Conservation (phyloP, 2,797 vertebrate genomes). For the Coreius guichenoti region DNA sequence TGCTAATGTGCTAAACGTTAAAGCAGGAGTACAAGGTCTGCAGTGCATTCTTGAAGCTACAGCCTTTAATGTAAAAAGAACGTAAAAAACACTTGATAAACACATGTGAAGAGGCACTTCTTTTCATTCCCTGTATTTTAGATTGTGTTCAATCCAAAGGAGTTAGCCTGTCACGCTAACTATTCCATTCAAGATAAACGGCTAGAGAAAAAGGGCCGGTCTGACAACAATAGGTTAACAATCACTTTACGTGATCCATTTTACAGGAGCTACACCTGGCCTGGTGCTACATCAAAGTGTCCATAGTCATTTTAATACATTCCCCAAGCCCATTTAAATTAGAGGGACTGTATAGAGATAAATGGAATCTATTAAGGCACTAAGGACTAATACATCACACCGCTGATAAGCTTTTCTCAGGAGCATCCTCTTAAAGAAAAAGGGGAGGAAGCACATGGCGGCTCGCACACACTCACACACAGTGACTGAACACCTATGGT, state of each 20-base stretch:
- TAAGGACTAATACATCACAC: slow-evolving; percentile 77
- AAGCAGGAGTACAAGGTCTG: neutral
- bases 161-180: slow-evolving; percentile 67
- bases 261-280: slow-evolving; percentile 63
- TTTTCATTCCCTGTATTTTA: slow-evolving; percentile 47
- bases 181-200: slow-evolving; percentile 74
- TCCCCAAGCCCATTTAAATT: slow-evolving; percentile 73
- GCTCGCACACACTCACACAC: neutral
- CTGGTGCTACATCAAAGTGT: slow-evolving; percentile 75
- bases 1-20: neutral
- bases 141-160: slow-evolving; percentile 70
- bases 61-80: neutral
- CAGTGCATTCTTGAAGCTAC: neutral
- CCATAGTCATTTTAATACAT: slow-evolving; percentile 75
- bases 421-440: slow-evolving; percentile 67
- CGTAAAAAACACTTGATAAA: slow-evolving; percentile 20
- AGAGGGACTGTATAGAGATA: slow-evolving; percentile 78
- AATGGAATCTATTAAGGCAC: slow-evolving; percentile 79
- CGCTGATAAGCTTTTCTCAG: slow-evolving; percentile 74
- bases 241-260: slow-evolving; percentile 71
- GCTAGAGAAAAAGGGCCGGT: slow-evolving; percentile 66
- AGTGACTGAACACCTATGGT: slow-evolving; percentile 59
- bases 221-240: slow-evolving; percentile 78
- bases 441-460: slow-evolving; percentile 57
- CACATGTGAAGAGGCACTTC: neutral